Evolutionary conservation across 1,140 invertebrate species (phyloP).

Genomic region (Pygmarrhopalites habei): DNA sequence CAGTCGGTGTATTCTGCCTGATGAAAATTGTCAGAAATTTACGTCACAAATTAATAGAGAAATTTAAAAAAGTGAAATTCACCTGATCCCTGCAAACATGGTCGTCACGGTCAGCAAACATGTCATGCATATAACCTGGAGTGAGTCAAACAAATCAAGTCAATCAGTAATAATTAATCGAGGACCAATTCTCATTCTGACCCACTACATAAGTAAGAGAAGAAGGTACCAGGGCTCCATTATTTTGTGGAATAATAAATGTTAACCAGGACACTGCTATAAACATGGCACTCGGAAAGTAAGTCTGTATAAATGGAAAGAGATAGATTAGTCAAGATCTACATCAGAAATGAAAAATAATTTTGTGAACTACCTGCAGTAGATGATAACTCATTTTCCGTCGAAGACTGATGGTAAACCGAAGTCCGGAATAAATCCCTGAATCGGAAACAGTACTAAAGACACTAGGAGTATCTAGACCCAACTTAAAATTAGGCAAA

Average conservation of each 20-base stretch:
- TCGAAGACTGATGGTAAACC: slow-evolving; percentile 48
- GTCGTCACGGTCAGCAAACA: slow-evolving; percentile 24
- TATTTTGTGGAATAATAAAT: slow-evolving; percentile 56
- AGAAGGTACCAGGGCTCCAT: slow-evolving; percentile 54
- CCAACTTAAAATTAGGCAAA: background rate
- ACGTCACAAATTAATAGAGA: slow-evolving; percentile 1
- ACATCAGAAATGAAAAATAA: background rate
- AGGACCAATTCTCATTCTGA: too few species aligned
- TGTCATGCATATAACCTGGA: slow-evolving; percentile 55
- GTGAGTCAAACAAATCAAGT: too few species aligned
- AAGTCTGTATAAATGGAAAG: slow-evolving; percentile 46
- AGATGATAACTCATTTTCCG: slow-evolving; percentile 53
- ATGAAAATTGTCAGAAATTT: slow-evolving; percentile 23
- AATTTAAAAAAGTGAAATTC: background rate
- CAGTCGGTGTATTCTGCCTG: slow-evolving; percentile 56
- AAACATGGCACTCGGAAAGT: slow-evolving; percentile 55
- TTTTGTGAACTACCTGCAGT: slow-evolving; percentile 35
- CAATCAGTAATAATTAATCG: too few species aligned
- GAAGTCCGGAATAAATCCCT: slow-evolving; percentile 19
- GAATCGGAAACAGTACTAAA: background rate
- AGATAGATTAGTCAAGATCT: background rate
- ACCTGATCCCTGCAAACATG: slow-evolving; percentile 39
- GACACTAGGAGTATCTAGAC: background rate
- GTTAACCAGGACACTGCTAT: slow-evolving; percentile 60
- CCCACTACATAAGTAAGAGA: too few species aligned